These are phyloP conservation scores for Upupa epops DNA, from an alignment of 2,113 vertebrate species.

Conservation along the genomic window DNA sequence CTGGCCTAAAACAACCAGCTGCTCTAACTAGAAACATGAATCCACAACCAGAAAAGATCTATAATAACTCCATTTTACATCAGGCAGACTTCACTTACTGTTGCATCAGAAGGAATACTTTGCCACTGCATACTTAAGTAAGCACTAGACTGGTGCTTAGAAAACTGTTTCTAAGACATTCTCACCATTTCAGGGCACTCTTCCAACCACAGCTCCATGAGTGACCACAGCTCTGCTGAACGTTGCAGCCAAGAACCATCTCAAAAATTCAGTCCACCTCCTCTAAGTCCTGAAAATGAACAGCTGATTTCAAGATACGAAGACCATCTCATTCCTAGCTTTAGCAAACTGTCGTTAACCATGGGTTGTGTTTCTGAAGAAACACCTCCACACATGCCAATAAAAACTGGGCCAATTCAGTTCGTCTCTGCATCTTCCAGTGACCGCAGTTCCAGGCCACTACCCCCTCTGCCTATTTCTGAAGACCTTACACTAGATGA, in stretches of 20 bases:
- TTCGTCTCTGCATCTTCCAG: not conserved
- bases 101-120: not conserved
- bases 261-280: slow-evolving; percentile 76
- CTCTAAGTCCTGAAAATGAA: slow-evolving; percentile 68
- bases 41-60: not conserved
- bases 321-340: slow-evolving; percentile 77
- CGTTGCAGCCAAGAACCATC: slow-evolving; percentile 69
- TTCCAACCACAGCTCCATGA: slow-evolving; percentile 31
- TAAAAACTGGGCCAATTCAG: slow-evolving; percentile 55
- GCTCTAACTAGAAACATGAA: not conserved
- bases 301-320: slow-evolving; percentile 71
- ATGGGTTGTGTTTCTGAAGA: slow-evolving; percentile 60
- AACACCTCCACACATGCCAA: slow-evolving; percentile 79
- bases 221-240: slow-evolving; percentile 66
- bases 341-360: slow-evolving; percentile 82
- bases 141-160: not conserved
- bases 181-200: slow-evolving; percentile 76
- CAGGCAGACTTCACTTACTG: not conserved
- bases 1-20: not conserved
- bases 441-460: slow-evolving; percentile 84
- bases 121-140: not conserved
- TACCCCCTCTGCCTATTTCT: slow-evolving; percentile 87
- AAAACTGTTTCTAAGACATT: slow-evolving; percentile 8
- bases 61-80: not conserved
- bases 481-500: slow-evolving; percentile 78